Evolutionary conservation across 1,140 invertebrate species (phyloP).

Genomic region (Drosophila mayri): DNA sequence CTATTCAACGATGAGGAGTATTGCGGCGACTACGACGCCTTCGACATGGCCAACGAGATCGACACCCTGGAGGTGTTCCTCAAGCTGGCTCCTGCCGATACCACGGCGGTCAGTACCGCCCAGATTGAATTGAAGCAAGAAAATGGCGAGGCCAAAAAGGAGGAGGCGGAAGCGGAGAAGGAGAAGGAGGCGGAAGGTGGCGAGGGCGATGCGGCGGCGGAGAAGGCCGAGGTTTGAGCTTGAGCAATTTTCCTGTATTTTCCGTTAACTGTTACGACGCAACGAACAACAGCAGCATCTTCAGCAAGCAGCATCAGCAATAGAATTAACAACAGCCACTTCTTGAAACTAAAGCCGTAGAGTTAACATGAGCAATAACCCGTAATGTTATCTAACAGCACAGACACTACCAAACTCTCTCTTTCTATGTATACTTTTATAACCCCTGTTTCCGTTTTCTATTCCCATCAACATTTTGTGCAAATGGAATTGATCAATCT

Average conservation of each 20-base stretch:
- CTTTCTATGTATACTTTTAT: slow-evolving; percentile 4
- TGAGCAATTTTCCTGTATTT: slow-evolving; percentile 66
- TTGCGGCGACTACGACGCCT: slow-evolving; percentile 97
- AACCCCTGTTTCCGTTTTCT: slow-evolving; percentile 1
- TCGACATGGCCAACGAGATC: slow-evolving; percentile 96
- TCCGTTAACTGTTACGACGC: slow-evolving; percentile 75
- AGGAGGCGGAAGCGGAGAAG: slow-evolving; percentile 50
- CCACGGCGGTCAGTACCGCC: slow-evolving; percentile 84
- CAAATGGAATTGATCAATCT: slow-evolving; percentile 1
- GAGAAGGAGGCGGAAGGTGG: slow-evolving; percentile 61
- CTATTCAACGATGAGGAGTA: slow-evolving; percentile 97
- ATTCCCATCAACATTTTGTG: neutral
- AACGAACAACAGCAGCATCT: slow-evolving; percentile 51
- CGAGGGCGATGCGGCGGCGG: slow-evolving; percentile 50
- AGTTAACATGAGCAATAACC: slow-evolving; percentile 62
- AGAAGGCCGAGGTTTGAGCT: slow-evolving; percentile 76
- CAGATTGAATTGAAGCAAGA: slow-evolving; percentile 85
- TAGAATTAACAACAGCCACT: slow-evolving; percentile 53
- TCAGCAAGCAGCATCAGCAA: slow-evolving; percentile 40
- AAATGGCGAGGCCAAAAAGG: slow-evolving; percentile 68
- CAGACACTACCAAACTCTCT: slow-evolving; percentile 39
- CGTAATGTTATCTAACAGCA: slow-evolving; percentile 73
- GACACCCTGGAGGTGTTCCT: slow-evolving; percentile 95
- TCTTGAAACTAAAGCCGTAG: slow-evolving; percentile 38
- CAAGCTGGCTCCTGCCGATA: slow-evolving; percentile 87